Conservation (phyloP, 1,140 invertebrate species). For the Drosophila aff. region DNA sequence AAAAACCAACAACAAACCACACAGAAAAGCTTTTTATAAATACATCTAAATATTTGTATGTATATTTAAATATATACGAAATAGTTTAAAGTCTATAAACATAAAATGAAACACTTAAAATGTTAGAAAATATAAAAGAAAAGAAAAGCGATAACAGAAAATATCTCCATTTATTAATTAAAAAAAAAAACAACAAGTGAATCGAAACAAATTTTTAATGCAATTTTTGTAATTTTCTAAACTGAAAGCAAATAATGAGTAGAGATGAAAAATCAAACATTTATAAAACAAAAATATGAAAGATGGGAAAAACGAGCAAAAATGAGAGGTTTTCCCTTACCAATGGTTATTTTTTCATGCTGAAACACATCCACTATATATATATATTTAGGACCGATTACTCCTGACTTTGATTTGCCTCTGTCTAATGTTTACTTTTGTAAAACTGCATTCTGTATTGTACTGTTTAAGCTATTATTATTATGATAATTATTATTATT, state of each 20-base stretch:
- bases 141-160: constrained; percentile 19
- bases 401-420: constrained; percentile 47
- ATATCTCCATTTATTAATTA: constrained; percentile 42
- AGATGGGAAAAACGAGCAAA: background rate
- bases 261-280: constrained; percentile 34
- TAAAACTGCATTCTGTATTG: constrained; percentile 76
- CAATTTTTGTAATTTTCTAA: constrained; percentile 61
- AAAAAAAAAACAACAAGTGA: constrained; percentile 17
- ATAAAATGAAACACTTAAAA: constrained; percentile 27
- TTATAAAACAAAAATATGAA: constrained; percentile 24
- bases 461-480: constrained; percentile 78
- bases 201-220: constrained; percentile 49
- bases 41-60: constrained; percentile 48
- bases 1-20: constrained; percentile 30
- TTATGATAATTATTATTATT: constrained; percentile 56
- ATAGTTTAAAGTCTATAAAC: constrained; percentile 29
- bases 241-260: constrained; percentile 31
- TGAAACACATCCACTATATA: constrained; percentile 50
- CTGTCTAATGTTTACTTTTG: constrained; percentile 34
- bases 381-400: constrained; percentile 39
- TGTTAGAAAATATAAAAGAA: constrained; percentile 18
- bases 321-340: constrained; percentile 8
- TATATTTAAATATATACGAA: constrained; percentile 43
- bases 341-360: constrained; percentile 37
- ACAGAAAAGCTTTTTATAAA: constrained; percentile 65